Evolutionary conservation across 2,113 vertebrate genomes (phyloP), one percentile per base, ranked within the genome.

Genomic region (Megaceryle torquata): DNA sequence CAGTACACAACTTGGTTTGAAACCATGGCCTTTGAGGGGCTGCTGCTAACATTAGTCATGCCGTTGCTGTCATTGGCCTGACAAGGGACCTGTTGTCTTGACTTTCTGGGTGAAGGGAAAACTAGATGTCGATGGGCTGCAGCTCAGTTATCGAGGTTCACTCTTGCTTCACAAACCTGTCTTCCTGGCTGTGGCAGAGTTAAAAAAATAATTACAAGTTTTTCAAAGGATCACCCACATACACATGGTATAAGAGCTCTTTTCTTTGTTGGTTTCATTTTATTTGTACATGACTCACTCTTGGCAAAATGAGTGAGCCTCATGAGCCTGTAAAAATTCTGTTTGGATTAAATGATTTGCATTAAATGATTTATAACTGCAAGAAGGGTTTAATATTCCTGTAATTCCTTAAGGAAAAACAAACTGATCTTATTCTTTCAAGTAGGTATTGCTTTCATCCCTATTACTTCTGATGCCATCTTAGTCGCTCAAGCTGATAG

Each of bases 251-350:
- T 89, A 92, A 96, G 94, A 96, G 94, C 95, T 96, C 95, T 97
- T 97, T 96, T 88, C 88, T 95, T 82, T 78, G 92, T 89, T 85
- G 37, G 87, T 91, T 97, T 97, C 95, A 93, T 96, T 97, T 96
- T 97, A 96, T 97, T 97, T 97, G 91, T 97, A 96, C 87, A 92
- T 97, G 96, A 97, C 93, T 97, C 96, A 97, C 96, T 96, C 97
- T 96, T 97, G 95, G 96, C 97, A 97, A 94, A 96, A 96, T 91
- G 93, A 97, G 84, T 92, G 96, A 96, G 88, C 86, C 92, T 97
- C 96, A 95, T 96, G 95, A 97, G 96, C 94, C 88, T 96, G 92
- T 96, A 94, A 65, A 96, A 94, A 91, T 81, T 96, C 91, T 96
- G 88, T 96, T 94, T 97, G 89, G 82, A 77, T 97, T 96, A 89